These are phyloP conservation scores for Lasioglossum calceatum DNA, from an alignment of 2,888 invertebrate species.

Conservation along the genomic window DNA sequence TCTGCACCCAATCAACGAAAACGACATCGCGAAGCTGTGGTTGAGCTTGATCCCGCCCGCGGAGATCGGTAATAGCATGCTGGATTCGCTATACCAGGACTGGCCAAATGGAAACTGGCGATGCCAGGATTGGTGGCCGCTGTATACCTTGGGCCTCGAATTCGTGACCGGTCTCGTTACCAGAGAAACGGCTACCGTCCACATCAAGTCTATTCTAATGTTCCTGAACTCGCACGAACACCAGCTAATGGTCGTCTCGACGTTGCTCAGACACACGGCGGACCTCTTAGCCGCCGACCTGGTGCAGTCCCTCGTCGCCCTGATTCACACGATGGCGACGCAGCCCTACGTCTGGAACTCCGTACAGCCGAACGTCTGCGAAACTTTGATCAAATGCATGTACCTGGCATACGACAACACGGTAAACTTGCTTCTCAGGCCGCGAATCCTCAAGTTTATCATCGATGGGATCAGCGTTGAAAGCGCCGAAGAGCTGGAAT, in stretches of 20 bases:
- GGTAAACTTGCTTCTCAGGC: conserved; percentile 81
- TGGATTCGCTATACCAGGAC: conserved; percentile 80
- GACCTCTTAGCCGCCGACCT: conserved; percentile 81
- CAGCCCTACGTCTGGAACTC: conserved; percentile 79
- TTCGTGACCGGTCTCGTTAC: conserved; percentile 79
- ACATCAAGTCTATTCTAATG: conserved; percentile 73
- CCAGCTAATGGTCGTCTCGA: conserved; percentile 80
- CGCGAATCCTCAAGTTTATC: conserved; percentile 82
- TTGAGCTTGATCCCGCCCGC: conserved; percentile 79
- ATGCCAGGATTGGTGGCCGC: conserved; percentile 83
- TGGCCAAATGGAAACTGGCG: conserved; percentile 77
- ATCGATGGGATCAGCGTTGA: conserved; percentile 83
- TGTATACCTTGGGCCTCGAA: conserved; percentile 81
- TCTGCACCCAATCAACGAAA: conserved; percentile 77
- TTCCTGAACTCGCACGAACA: conserved; percentile 82
- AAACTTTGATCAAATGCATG: conserved; percentile 82
- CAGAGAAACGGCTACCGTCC: conserved; percentile 71
- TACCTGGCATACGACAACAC: conserved; percentile 83
- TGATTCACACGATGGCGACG: conserved; percentile 80
- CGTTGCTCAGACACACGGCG: conserved; percentile 81
- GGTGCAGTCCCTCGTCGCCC: conserved; percentile 81
- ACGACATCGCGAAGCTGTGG: conserved; percentile 80
- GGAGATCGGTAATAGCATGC: conserved; percentile 79
- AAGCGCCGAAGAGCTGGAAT: conserved; percentile 82
- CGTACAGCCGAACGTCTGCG: conserved; percentile 78